These are phyloP conservation scores for Centropyge bicolor DNA, from an alignment of 2,797 vertebrate genomes.

Conservation along the genomic window DNA sequence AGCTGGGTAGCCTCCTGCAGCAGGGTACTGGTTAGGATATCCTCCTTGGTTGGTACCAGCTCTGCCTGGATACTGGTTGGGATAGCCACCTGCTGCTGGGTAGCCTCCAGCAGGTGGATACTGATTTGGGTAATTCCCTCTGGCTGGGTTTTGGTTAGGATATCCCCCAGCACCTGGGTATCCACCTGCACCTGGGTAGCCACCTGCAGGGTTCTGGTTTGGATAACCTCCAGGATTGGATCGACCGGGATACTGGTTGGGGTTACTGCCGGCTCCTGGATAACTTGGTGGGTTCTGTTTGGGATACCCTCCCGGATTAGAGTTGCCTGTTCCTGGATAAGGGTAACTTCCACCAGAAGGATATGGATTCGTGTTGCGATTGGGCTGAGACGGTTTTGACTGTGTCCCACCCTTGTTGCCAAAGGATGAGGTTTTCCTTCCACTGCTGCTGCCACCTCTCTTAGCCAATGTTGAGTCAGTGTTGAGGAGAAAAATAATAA, in stretches of 20 bases:
- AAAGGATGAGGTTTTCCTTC: slow-evolving; percentile 47
- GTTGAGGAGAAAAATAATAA: slow-evolving; percentile 65
- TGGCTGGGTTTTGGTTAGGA: slow-evolving; percentile 62
- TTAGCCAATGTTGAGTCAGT: slow-evolving; percentile 69
- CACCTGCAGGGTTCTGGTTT: slow-evolving; percentile 54
- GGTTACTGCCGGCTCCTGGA: slow-evolving; percentile 63
- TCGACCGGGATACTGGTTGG: slow-evolving; percentile 68
- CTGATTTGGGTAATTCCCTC: slow-evolving; percentile 59
- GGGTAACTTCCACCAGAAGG: slow-evolving; percentile 81
- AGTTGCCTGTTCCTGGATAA: slow-evolving; percentile 64
- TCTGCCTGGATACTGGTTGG: slow-evolving; percentile 58
- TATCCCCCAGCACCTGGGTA: slow-evolving; percentile 57
- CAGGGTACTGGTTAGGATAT: slow-evolving; percentile 54
- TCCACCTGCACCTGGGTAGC: slow-evolving; percentile 42
- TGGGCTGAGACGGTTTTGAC: slow-evolving; percentile 72
- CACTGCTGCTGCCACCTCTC: slow-evolving; percentile 35
- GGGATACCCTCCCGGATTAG: slow-evolving; percentile 65
- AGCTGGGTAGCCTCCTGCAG: slow-evolving; percentile 54
- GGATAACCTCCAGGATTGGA: slow-evolving; percentile 62
- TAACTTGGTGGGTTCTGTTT: slow-evolving; percentile 72
- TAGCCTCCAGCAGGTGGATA: slow-evolving; percentile 59
- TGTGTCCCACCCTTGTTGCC: slow-evolving; percentile 53
- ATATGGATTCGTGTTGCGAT: slow-evolving; percentile 76
- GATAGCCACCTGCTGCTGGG: slow-evolving; percentile 49
- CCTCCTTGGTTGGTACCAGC: slow-evolving; percentile 32